phyloP scores from a whole-genome alignment of 2,888 invertebrate species.

The Oscheius myriophilus region DNA sequence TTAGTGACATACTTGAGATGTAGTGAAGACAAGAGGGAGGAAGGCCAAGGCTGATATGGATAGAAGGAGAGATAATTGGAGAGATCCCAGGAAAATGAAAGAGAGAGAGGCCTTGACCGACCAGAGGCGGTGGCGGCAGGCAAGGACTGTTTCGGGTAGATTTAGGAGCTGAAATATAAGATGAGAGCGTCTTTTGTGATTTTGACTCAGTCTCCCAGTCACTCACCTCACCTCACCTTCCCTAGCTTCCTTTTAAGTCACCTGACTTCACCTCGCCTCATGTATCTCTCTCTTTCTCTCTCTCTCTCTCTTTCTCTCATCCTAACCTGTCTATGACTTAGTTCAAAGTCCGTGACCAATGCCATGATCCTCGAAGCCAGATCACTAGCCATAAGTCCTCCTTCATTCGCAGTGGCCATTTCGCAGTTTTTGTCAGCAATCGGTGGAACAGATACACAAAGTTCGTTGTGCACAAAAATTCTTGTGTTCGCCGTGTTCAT shows the following conservation, averaged over 20 bases:
- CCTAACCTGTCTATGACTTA: slow-evolving; percentile 38
- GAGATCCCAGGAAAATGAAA: slow-evolving; percentile 32
- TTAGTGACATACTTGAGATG: slow-evolving; percentile 10
- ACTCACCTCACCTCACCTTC: too few species aligned
- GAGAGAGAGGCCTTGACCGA: slow-evolving; percentile 26
- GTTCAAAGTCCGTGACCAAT: slow-evolving; percentile 43
- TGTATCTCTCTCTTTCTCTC: too few species aligned
- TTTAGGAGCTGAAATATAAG: slow-evolving; percentile 34
- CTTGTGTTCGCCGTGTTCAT: slow-evolving; percentile 89
- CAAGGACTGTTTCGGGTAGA: slow-evolving; percentile 40
- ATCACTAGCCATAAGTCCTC: slow-evolving; percentile 18
- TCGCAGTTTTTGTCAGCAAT: slow-evolving; percentile 23
- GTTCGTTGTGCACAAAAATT: slow-evolving; percentile 79
- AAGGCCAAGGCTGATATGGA: slow-evolving; percentile 38
- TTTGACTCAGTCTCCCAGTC: too few species aligned
- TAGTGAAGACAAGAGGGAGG: slow-evolving; percentile 44
- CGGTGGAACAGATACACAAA: slow-evolving; percentile 41
- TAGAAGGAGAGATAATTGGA: slow-evolving; percentile 31
- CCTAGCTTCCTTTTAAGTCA: background rate
- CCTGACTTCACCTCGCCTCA: background rate
- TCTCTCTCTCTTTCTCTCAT: background rate
- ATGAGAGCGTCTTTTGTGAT: background rate
- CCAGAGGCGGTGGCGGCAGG: slow-evolving; percentile 43
- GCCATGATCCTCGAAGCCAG: slow-evolving; percentile 41
- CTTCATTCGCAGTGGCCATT: background rate